Evolutionary conservation across 2,113 vertebrate genomes (phyloP).

Genomic region (Euleptes europaea): DNA sequence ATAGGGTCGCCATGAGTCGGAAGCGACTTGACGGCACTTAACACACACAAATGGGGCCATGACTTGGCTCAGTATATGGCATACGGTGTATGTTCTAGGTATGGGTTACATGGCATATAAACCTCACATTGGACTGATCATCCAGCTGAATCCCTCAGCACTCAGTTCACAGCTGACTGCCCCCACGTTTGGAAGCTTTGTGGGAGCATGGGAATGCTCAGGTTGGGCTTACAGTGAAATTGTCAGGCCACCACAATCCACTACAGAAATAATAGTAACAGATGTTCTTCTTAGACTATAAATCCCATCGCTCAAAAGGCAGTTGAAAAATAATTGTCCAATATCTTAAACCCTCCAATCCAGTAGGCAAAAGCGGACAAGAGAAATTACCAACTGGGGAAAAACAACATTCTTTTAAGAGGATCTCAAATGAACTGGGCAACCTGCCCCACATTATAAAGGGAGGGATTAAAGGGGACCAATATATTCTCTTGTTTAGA

Average conservation of each 20-base stretch:
- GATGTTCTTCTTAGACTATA: neutral
- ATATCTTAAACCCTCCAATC: neutral
- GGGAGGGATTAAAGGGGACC: constrained; percentile 48
- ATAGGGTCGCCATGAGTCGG: too few relatives aligned
- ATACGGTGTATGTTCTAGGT: too few relatives aligned
- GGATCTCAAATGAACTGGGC: constrained; percentile 18
- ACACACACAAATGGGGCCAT: too few relatives aligned
- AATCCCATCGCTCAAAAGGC: neutral
- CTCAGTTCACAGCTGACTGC: too few relatives aligned
- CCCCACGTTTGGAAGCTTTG: too few relatives aligned
- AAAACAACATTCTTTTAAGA: neutral
- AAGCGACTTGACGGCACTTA: too few relatives aligned
- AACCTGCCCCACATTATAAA: constrained; percentile 9
- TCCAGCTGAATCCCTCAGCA: too few relatives aligned
- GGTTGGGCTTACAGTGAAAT: neutral
- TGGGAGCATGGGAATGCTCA: too few relatives aligned
- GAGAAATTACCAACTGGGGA: constrained; percentile 8
- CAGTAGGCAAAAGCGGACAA: neutral
- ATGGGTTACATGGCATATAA: too few relatives aligned
- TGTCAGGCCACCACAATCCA: neutral
- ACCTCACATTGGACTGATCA: too few relatives aligned
- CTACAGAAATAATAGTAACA: neutral
- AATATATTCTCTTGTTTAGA: constrained; percentile 59
- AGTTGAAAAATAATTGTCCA: neutral
- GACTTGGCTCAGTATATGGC: too few relatives aligned